Evolutionary conservation across 2,113 vertebrate genomes (phyloP).

Genomic region (Chunga burmeisteri): DNA sequence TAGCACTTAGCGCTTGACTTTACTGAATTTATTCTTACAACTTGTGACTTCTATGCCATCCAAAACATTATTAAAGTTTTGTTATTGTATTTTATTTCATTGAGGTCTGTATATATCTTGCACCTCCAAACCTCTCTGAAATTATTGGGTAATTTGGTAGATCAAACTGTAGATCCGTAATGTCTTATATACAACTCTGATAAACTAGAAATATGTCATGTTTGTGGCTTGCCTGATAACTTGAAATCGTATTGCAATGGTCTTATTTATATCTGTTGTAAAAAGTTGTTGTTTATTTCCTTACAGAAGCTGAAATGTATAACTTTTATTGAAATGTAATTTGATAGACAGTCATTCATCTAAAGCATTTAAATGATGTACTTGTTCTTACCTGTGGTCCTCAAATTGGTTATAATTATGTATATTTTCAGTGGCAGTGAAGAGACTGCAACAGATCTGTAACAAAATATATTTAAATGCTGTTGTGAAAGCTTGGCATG

Average conservation of each 20-base stretch:
- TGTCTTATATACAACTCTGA: neutral
- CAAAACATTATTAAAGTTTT: neutral
- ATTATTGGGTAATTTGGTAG: neutral
- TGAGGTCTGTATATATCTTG: neutral
- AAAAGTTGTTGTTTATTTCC: neutral
- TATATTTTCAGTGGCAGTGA: slow-evolving; percentile 27
- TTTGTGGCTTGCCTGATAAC: neutral
- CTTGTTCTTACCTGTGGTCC: neutral
- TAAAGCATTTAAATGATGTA: neutral
- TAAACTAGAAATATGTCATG: neutral
- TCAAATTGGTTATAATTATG: neutral
- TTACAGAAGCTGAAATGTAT: neutral
- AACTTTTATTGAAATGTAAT: neutral
- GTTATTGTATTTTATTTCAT: neutral
- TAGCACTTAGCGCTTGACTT: neutral
- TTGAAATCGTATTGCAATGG: neutral
- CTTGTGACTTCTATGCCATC: neutral
- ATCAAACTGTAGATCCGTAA: neutral
- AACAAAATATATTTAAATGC: neutral
- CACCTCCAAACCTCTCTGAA: neutral
- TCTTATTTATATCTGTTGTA: neutral
- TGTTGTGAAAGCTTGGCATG: slow-evolving; percentile 36
- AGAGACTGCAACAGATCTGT: slow-evolving; percentile 15
- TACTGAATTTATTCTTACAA: neutral
- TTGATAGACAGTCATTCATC: neutral